Evolutionary conservation across 2,113 vertebrate genomes (phyloP).

Genomic region (Chloropsis cyanopogon): DNA sequence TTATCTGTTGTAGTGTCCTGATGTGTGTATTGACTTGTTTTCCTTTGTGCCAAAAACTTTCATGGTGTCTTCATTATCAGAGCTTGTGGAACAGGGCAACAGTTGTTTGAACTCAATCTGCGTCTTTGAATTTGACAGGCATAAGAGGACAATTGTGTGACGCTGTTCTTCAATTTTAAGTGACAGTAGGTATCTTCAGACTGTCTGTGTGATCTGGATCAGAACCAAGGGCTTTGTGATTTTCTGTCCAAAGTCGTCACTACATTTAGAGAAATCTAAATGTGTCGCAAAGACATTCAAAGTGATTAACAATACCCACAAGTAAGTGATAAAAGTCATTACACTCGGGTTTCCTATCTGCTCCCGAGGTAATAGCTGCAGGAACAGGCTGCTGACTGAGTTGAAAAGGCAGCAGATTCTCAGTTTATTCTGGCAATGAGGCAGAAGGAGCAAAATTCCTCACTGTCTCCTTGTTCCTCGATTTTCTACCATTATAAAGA

Average conservation of each 20-base stretch:
- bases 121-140: conserved; percentile 10
- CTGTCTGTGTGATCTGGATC: conserved; percentile 11
- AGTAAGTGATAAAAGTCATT: not conserved
- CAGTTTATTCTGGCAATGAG: not conserved
- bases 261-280: conserved; percentile 16
- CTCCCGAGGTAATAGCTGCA: not conserved
- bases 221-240: conserved; percentile 15
- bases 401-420: not conserved
- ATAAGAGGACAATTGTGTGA: not conserved
- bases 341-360: not conserved
- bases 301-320: not conserved
- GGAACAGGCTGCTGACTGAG: not conserved
- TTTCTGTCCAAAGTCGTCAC: not conserved
- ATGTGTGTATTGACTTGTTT: conserved; percentile 56
- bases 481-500: not conserved
- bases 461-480: not conserved
- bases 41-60: conserved; percentile 21
- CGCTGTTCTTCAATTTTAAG: not conserved
- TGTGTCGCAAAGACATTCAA: not conserved
- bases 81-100: not conserved
- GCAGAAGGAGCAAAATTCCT: not conserved
- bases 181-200: not conserved
- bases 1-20: conserved; percentile 5
- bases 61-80: not conserved
- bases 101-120: conserved; percentile 11